These are phyloP conservation scores for Gymnothorax reevesii DNA, from an alignment of 2,797 vertebrate species.

Conservation along the genomic window DNA sequence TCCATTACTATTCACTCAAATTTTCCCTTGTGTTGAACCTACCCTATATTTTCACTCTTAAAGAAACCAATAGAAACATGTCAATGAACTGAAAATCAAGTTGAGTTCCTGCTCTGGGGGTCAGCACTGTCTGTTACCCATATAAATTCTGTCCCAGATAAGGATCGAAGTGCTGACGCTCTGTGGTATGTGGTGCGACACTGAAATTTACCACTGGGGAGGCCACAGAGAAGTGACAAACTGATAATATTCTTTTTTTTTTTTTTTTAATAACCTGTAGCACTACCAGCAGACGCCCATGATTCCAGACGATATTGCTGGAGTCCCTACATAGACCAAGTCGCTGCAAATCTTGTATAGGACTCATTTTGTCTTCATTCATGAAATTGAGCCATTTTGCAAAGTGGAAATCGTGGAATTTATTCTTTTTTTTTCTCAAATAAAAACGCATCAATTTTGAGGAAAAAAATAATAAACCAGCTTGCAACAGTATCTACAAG, in stretches of 20 bases:
- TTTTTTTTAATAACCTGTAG: neutral
- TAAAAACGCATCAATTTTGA: too few relatives aligned
- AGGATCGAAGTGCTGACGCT: conserved; percentile 13
- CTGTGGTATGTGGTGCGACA: conserved; percentile 23
- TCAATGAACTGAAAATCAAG: neutral
- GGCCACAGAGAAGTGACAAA: neutral
- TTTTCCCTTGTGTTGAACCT: neutral
- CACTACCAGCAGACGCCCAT: too few relatives aligned
- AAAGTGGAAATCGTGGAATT: too few relatives aligned
- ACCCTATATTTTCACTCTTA: neutral
- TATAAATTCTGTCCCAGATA: conserved; percentile 21
- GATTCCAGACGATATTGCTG: too few relatives aligned
- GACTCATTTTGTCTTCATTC: too few relatives aligned
- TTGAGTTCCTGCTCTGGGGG: neutral
- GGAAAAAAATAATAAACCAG: too few relatives aligned
- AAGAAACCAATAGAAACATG: neutral
- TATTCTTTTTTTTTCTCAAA: too few relatives aligned
- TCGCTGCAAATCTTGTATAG: too few relatives aligned
- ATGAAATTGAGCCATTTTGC: too few relatives aligned
- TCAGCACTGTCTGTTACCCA: neutral
- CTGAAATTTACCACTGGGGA: neutral
- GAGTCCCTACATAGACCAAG: too few relatives aligned
- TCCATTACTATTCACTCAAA: neutral
- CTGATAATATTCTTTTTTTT: neutral
- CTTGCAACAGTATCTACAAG: too few relatives aligned